These are phyloP conservation scores for Diplodus puntazzo DNA, from an alignment of 2,797 vertebrate genomes.

Conservation along the genomic window DNA sequence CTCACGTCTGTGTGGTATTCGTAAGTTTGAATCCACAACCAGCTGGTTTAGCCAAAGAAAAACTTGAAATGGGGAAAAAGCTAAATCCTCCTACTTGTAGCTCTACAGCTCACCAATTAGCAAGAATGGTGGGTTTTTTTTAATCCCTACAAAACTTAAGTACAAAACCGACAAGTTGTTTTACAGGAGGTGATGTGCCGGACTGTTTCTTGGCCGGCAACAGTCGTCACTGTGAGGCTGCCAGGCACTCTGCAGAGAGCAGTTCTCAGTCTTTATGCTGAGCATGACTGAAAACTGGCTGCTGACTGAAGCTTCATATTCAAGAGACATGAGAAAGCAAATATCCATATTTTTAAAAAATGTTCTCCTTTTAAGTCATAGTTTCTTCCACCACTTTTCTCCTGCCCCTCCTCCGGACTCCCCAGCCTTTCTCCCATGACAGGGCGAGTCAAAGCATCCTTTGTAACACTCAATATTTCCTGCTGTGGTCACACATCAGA, in stretches of 20 bases:
- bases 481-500: conserved; percentile 42
- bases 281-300: background rate
- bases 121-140: background rate
- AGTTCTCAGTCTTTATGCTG: background rate
- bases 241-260: conserved; percentile 10
- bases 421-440: conserved; percentile 4
- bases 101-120: background rate
- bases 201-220: conserved; percentile 2
- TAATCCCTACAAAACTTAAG: background rate
- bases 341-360: background rate
- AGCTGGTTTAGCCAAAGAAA: background rate
- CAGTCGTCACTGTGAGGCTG: background rate
- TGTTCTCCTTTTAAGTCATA: background rate
- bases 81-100: background rate
- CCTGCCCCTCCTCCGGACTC: background rate
- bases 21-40: background rate
- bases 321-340: background rate
- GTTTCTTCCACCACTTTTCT: conserved; percentile 12
- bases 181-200: background rate
- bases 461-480: conserved; percentile 56
- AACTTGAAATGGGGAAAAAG: background rate
- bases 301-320: conserved; percentile 9
- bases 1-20: background rate
- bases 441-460: conserved; percentile 26
- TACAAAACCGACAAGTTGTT: background rate